Evolutionary conservation across 1,140 invertebrate genomes (phyloP).

Genomic region (Drosophila arawakana): DNA sequence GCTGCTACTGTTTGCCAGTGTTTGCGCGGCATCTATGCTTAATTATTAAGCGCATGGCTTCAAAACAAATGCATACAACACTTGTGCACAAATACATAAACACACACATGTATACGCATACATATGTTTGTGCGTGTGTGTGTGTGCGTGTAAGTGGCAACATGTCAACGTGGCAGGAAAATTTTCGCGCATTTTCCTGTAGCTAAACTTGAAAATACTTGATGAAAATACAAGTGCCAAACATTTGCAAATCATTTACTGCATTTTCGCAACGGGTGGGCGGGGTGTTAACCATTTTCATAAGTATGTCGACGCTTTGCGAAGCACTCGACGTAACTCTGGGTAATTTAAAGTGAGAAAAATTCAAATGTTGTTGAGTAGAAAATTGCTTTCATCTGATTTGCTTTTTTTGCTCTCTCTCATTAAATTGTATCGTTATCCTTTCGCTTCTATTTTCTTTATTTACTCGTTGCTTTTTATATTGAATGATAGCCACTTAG

Average conservation of each 20-base stretch:
- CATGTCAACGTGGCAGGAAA: constrained; percentile 23
- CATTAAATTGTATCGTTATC: not conserved
- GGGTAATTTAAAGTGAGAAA: constrained; percentile 1
- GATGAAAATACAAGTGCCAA: constrained; percentile 30
- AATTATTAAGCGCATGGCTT: constrained; percentile 59
- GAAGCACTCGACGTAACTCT: not conserved
- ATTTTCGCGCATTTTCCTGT: constrained; percentile 30
- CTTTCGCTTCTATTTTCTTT: not conserved
- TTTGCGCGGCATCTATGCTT: constrained; percentile 63
- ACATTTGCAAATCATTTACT: constrained; percentile 53
- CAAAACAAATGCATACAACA: constrained; percentile 48
- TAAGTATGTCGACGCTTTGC: constrained; percentile 21
- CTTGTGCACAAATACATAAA: not conserved
- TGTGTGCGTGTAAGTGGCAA: constrained; percentile 22
- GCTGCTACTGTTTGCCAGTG: constrained; percentile 8
- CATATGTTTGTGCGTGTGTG: not conserved
- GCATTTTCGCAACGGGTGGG: constrained; percentile 19
- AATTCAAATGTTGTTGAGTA: not conserved
- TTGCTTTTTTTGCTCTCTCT: not conserved
- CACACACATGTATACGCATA: not conserved
- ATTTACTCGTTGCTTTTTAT: not conserved
- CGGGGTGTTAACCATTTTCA: constrained; percentile 25
- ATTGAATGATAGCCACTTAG: too few species aligned
- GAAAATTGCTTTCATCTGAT: not conserved
- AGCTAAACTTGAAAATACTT: constrained; percentile 25